Evolutionary conservation across 2,113 vertebrate genomes (phyloP), one percentile per base, ranked within the genome.

Genomic region (Rynchops niger): DNA sequence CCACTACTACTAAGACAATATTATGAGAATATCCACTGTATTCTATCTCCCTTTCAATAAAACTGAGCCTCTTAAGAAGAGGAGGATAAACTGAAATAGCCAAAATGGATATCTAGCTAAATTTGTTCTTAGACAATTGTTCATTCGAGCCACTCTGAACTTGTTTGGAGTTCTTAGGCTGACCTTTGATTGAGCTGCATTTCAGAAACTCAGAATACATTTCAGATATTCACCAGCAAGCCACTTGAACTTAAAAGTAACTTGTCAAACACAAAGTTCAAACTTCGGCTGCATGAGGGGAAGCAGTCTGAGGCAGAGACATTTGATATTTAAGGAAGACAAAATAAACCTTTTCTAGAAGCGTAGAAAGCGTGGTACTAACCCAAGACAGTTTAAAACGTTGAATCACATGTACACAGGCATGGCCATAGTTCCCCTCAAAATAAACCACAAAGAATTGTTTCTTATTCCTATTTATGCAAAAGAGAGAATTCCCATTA

Each of bases 221-320:
- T 90, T 69, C 82, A 80, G 62, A 96, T 93, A 88, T 83, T 70
- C 76, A 86, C 66, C 45, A 86, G 45, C 59, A 94, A 84, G 32
- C 86, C 38, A 43, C 63, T 74, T 90, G 66, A 96, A 88, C 52
- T 85, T 74, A 58, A 59, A 65, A 90, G 66, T 42, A 91, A 55
- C 62, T 87, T 65, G 52, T 82, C 77, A 87, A 79, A 69, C 47
- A 81, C 34, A 15, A 94, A 93, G 74, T 90, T 85, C 70, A 91
- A 65, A 65, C 70, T 79, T 84, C 4, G 13, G 9, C 36, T 87
- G 52, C 11, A 6, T 11, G 2, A 43, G 23, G 30, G 42, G 69
- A 78, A 71, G 36, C 38, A 62, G 36, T 49, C 30, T 30, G 72
- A 85, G 82, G 67, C 34, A 87, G 29, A 84, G 38, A 67, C 25